Conservation (phyloP, 1,140 invertebrate genomes). For the Gonioctena quinquepunctata region DNA sequence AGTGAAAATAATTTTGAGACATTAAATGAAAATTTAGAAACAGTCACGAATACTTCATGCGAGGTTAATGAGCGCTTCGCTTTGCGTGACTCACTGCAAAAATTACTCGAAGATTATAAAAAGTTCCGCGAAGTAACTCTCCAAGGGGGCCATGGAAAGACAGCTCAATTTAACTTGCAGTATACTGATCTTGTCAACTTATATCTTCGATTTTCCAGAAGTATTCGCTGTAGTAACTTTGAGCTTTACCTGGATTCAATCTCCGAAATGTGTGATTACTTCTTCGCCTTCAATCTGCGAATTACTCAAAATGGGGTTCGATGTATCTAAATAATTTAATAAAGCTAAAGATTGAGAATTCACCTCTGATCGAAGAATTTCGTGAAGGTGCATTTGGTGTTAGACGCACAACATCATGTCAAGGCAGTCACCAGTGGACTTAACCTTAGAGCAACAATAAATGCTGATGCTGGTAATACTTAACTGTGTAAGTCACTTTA, state of each 20-base stretch:
- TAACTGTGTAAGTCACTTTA: slow-evolving; percentile 38
- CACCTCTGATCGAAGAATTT: slow-evolving; percentile 37
- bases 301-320: slow-evolving; percentile 39
- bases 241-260: slow-evolving; percentile 40
- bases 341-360: slow-evolving; percentile 32
- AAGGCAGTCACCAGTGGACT: slow-evolving; percentile 28
- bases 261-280: slow-evolving; percentile 38
- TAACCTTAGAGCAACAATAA: slow-evolving; percentile 39
- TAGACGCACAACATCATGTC: slow-evolving; percentile 20
- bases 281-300: slow-evolving; percentile 45
- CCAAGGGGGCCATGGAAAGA: slow-evolving; percentile 44
- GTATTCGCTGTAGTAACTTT: slow-evolving; percentile 41
- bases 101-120: slow-evolving; percentile 16
- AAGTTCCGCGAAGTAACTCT: slow-evolving; percentile 29
- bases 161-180: slow-evolving; percentile 42
- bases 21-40: slow-evolving; percentile 19
- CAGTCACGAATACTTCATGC: background rate
- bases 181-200: slow-evolving; percentile 23
- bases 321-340: slow-evolving; percentile 31
- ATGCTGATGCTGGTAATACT: slow-evolving; percentile 39
- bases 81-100: slow-evolving; percentile 22
- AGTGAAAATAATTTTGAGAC: slow-evolving; percentile 13
- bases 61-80: slow-evolving; percentile 20
- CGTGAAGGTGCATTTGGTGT: slow-evolving; percentile 27
- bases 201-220: slow-evolving; percentile 36